Evolutionary conservation across 2,797 vertebrate genomes (phyloP).

Genomic region (Falco cherrug): DNA sequence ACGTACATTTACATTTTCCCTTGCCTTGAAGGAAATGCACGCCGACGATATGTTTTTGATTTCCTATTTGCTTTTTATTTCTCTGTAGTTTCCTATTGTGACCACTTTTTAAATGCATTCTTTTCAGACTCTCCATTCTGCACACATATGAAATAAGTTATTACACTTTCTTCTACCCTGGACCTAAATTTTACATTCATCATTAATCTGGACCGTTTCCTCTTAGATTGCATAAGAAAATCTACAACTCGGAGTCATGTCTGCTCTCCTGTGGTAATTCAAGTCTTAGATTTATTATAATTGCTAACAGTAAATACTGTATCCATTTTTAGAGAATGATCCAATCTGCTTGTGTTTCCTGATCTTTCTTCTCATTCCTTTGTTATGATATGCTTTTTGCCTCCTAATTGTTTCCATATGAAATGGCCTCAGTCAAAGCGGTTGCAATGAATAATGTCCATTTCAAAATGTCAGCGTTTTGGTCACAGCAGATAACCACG

Average conservation of each 20-base stretch:
- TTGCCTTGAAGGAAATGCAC: neutral
- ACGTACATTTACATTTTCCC: neutral
- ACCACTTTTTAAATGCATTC: neutral
- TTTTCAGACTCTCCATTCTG: neutral
- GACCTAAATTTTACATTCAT: neutral
- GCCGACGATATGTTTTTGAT: neutral
- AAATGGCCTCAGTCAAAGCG: conserved; percentile 16
- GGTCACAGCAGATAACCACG: neutral
- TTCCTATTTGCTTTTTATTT: neutral
- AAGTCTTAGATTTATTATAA: conserved; percentile 17
- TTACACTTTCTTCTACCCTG: neutral
- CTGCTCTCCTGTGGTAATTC: conserved; percentile 1
- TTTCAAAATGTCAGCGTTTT: conserved; percentile 22
- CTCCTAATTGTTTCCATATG: conserved; percentile 46
- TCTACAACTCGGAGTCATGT: neutral
- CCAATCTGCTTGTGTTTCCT: conserved; percentile 58
- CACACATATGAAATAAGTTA: neutral
- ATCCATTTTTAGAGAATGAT: conserved; percentile 47
- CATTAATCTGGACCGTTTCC: neutral
- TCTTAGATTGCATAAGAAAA: neutral
- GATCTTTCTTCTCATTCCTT: conserved; percentile 60
- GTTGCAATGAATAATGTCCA: neutral
- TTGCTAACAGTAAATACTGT: conserved; percentile 29
- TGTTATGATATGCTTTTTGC: conserved; percentile 62
- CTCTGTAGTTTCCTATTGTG: neutral